Base-by-base conservation (phyloP, 2,113 vertebrate genomes). In the Sinocyclocheilus anophthalmus region DNA sequence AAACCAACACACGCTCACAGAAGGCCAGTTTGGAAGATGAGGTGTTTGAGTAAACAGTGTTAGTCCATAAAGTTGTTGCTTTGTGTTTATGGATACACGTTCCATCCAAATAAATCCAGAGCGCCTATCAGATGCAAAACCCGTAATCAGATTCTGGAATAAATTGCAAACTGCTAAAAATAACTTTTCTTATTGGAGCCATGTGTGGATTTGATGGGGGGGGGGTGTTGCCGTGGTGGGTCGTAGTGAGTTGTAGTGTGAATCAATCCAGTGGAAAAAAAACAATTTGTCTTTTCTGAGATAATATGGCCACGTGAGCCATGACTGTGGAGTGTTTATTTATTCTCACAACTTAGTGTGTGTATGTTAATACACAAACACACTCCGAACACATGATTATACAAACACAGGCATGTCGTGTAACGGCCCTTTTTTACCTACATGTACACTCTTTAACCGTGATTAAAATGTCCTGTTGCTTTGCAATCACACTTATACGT, bases 241-340 rank as follows among this genome's bases (percentile, higher is more conserved):
- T 59, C 5, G 8, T 18, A 53, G n/a, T 73, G 81, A 67, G 86
- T 83, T 75, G 88, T 82, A 87, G 89, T 89, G 90, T 92, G 93
- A 94, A 93, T 94, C 90, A 93, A 93, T 93, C 89, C 73, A 12
- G 86, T 90, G 89, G 92, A 93, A 91, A 94, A 92, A 93, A 94
- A 93, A 93, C 91, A 92, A 93, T 95, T 94, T 94, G 90, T 94
- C 91, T 94, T 95, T 93, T 92, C 93, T 94, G 93, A 92, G 94
- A 95, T 95, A 94, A 95, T 94, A 94, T 88, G 63, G 91, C 91
- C 94, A 93, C 90, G 92, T 93, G 93, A 95, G 90, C 88, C 91
- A 87, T 89, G 22, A 69, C 92, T 91, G 91, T 86, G 89, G 87
- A 10, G 53, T 84, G 95, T 95, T 95, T 95, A 94, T 95, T 95